These are phyloP conservation scores for Agapostemon virescens DNA, from an alignment of 2,888 invertebrate genomes.

Conservation along the genomic window DNA sequence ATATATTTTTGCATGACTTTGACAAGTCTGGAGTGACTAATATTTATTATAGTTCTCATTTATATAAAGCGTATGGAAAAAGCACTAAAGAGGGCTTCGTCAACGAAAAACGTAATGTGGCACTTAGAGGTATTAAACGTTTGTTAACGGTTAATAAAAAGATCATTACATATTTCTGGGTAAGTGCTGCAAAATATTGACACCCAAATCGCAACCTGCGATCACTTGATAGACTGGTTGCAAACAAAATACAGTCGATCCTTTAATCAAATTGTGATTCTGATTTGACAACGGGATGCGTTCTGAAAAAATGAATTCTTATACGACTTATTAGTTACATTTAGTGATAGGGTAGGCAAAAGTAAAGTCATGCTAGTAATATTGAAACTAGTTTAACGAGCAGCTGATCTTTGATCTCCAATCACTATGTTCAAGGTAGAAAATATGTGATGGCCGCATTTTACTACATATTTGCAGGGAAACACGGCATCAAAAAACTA, in stretches of 20 bases:
- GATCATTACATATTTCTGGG: neutral
- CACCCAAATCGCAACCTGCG: neutral
- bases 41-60: neutral
- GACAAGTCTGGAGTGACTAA: neutral
- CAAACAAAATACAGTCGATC: neutral
- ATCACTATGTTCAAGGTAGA: conserved; percentile 56
- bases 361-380: conserved; percentile 11
- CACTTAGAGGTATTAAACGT: neutral
- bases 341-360: neutral
- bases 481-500: conserved; percentile 57
- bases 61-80: neutral
- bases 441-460: conserved; percentile 67
- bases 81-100: neutral
- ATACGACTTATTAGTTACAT: neutral
- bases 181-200: neutral
- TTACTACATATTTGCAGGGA: conserved; percentile 64
- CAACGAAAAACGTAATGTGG: neutral
- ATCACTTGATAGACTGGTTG: neutral
- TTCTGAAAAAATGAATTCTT: neutral
- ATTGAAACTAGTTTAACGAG: conserved; percentile 3
- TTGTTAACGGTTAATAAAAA: neutral
- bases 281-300: neutral
- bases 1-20: neutral
- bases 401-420: conserved; percentile 50
- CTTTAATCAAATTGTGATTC: neutral